These are phyloP conservation scores for Achroia grisella DNA, from an alignment of 1,140 invertebrate species.

Conservation along the genomic window DNA sequence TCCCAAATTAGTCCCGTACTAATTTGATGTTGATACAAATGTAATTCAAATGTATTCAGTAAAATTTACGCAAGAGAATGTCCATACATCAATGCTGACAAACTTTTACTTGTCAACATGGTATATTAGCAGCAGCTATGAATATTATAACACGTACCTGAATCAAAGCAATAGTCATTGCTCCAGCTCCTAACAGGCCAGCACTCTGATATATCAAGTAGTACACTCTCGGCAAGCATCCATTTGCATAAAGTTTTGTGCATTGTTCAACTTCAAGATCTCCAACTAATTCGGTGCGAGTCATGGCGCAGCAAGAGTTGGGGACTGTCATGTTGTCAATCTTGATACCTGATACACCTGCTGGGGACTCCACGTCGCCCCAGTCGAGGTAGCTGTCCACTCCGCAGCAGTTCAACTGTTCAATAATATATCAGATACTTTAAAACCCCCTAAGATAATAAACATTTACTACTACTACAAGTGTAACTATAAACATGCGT, in stretches of 20 bases:
- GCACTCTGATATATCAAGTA: conserved; percentile 83
- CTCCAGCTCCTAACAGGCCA: conserved; percentile 84
- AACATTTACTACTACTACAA: too few species aligned
- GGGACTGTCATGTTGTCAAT: conserved; percentile 67
- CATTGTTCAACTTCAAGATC: conserved; percentile 30
- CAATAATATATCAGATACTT: too few species aligned
- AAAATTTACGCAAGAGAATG: too few species aligned
- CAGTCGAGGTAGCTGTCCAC: conserved; percentile 78
- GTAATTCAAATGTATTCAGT: too few species aligned
- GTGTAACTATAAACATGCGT: too few species aligned
- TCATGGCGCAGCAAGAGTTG: conserved; percentile 73
- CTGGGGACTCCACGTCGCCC: conserved; percentile 50
- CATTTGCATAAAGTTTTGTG: conserved; percentile 70
- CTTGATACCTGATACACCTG: conserved; percentile 18
- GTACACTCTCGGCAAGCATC: conserved; percentile 79
- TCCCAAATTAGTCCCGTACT: too few species aligned
- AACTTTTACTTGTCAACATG: too few species aligned
- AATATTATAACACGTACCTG: conserved; percentile 70
- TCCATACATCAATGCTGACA: too few species aligned
- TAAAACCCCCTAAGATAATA: too few species aligned
- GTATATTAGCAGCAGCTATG: too few species aligned
- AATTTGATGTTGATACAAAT: too few species aligned
- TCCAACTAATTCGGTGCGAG: conserved; percentile 21
- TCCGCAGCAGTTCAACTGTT: conserved; percentile 85
- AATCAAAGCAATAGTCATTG: conserved; percentile 86